Conservation (phyloP, 2,113 vertebrate species). For the Nothocercus julius region DNA sequence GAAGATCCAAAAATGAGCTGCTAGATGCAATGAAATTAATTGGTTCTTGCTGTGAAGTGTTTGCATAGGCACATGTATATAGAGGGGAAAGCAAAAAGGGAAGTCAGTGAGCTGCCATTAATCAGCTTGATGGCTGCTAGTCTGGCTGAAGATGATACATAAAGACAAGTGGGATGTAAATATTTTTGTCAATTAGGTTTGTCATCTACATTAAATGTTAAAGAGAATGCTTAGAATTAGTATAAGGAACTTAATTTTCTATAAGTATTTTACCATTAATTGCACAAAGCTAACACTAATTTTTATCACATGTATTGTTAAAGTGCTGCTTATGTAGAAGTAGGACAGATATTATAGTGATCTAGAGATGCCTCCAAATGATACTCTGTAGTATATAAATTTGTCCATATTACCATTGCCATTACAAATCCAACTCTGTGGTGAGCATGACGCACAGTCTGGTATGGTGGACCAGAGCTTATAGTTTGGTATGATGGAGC, state of each 20-base stretch:
- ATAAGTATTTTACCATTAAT: background rate
- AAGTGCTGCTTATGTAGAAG: background rate
- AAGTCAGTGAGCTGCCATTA: background rate
- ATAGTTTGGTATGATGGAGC: background rate
- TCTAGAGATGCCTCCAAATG: background rate
- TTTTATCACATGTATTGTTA: background rate
- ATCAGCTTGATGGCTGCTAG: background rate
- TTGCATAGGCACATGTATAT: background rate
- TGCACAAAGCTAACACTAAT: background rate
- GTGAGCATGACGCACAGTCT: background rate
- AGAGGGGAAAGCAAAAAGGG: background rate
- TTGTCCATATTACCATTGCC: background rate
- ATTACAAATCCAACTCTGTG: background rate
- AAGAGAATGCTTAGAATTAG: background rate
- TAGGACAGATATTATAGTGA: background rate
- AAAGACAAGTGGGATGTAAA: background rate
- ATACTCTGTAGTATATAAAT: background rate
- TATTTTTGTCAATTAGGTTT: background rate
- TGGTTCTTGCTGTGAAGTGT: background rate
- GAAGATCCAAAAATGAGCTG: background rate
- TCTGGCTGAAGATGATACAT: fast-evolving
- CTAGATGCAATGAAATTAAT: background rate
- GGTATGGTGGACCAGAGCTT: background rate
- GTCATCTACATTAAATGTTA: background rate
- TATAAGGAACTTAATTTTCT: background rate